These are phyloP conservation scores for Halcyon smyrnensis DNA, from an alignment of 2,797 vertebrate species.

Conservation along the genomic window DNA sequence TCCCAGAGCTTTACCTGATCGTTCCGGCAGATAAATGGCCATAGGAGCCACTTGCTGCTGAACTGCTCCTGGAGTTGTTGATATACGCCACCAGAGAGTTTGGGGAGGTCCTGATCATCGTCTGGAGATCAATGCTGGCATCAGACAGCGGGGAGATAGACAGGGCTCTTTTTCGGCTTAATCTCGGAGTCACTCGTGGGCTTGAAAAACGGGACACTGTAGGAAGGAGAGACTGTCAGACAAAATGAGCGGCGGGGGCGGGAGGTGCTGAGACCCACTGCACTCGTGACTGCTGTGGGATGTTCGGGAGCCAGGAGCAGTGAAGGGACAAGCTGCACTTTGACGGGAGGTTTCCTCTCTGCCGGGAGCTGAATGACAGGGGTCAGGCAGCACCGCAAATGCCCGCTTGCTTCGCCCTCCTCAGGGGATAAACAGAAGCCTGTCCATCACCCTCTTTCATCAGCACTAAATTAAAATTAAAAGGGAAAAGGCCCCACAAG, in stretches of 20 bases:
- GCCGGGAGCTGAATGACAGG: not conserved
- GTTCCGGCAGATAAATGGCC: conserved; percentile 93
- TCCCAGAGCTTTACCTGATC: conserved; percentile 82
- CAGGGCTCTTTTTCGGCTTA: conserved; percentile 91
- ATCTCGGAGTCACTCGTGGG: conserved; percentile 88
- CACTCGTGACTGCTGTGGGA: not conserved
- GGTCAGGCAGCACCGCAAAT: not conserved
- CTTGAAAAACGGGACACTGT: conserved; percentile 93
- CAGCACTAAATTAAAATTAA: conserved; percentile 12
- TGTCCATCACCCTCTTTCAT: not conserved
- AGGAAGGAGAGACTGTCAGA: conserved; percentile 7
- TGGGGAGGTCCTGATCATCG: conserved; percentile 96
- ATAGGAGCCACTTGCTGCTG: conserved; percentile 91
- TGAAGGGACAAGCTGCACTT: not conserved
- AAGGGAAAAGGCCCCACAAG: not conserved
- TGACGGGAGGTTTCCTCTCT: not conserved
- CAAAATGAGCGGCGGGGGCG: not conserved
- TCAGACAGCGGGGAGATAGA: conserved; percentile 94
- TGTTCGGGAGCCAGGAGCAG: not conserved
- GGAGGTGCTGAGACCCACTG: not conserved
- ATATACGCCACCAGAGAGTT: conserved; percentile 97
- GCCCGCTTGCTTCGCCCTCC: not conserved
- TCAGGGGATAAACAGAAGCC: not conserved
- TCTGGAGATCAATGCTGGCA: conserved; percentile 95
- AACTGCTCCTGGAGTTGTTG: conserved; percentile 95